Base-by-base conservation (phyloP, 2,888 invertebrate genomes). In the Neria commutata region DNA sequence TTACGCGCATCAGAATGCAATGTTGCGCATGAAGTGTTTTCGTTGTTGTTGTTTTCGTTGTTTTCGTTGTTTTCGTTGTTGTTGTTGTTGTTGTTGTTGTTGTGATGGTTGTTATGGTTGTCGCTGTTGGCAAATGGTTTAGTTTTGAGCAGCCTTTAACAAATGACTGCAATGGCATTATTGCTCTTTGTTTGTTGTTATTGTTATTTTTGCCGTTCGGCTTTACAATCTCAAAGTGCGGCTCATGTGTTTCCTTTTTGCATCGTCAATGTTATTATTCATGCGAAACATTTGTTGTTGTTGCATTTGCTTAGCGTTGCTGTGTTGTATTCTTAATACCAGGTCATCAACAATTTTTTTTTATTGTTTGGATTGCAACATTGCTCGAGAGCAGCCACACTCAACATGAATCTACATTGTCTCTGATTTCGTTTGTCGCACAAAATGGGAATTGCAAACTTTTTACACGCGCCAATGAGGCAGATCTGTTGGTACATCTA, bases 321-420 rank as follows among this genome's bases (percentile, higher is more conserved):
- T 71, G 68, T 70, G 72, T 62, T 73, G 70, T 73, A 72, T 71
- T 70, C 24, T 70, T 70, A 72, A 70, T 70, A 71, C 73, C 70
- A 70, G 26, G 63, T 63, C 73, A 71, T 71, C 70, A 71, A 73
- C 73, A 71, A 71, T 71, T 71, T 73, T 71, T 71, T 71, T 62
- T 58, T 64, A 73, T 71, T 71, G 71, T 71, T 71, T 62, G 60
- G 64, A 73, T 71, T 71, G 71, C 71, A 70, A 70, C 65, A 71
- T 72, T 14, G 17, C 21, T n/a, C n/a, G n/a, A n/a, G n/a, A n/a
- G n/a, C n/a, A n/a, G n/a, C n/a, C n/a, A n/a, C n/a, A n/a, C n/a
- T n/a, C n/a, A n/a, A n/a, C n/a, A n/a, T n/a, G n/a, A n/a, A n/a
- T n/a, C n/a, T n/a, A n/a, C n/a, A n/a, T n/a, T n/a, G n/a, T n/a